These are phyloP conservation scores for Drosophila jambulina DNA, from an alignment of 1,140 invertebrate species.

Conservation along the genomic window DNA sequence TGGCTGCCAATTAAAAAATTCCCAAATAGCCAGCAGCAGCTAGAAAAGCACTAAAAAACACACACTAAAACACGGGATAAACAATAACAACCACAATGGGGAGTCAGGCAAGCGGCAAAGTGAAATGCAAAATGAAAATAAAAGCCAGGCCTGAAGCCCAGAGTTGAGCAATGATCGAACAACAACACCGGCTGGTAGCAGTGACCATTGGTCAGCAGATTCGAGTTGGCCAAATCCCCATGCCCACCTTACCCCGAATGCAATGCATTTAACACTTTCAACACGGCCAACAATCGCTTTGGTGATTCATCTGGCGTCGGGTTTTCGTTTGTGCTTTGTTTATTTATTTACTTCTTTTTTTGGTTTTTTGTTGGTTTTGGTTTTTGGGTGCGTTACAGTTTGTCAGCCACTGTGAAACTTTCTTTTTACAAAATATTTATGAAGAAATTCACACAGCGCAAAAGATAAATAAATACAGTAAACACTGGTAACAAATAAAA, in stretches of 20 bases:
- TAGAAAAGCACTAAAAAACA: constrained; percentile 16
- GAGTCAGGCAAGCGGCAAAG: constrained; percentile 64
- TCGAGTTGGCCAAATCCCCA: constrained; percentile 48
- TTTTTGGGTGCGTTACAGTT: constrained; percentile 75
- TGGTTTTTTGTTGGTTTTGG: constrained; percentile 9
- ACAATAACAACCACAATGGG: constrained; percentile 31
- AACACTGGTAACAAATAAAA: neutral
- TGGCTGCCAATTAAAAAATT: constrained; percentile 65
- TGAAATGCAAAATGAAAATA: constrained; percentile 74
- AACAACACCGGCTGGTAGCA: constrained; percentile 36
- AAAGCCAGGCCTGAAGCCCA: constrained; percentile 30
- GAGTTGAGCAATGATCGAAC: constrained; percentile 61
- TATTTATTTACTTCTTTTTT: constrained; percentile 28
- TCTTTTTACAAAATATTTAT: constrained; percentile 80
- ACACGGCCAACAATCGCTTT: constrained; percentile 50
- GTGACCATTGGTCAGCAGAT: constrained; percentile 61
- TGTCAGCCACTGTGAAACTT: constrained; percentile 73
- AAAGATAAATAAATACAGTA: constrained; percentile 7
- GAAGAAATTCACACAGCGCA: constrained; percentile 59
- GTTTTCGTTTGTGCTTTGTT: constrained; percentile 38
- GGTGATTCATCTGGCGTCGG: constrained; percentile 63
- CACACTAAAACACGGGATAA: neutral
- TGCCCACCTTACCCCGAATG: constrained; percentile 39
- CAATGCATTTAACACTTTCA: constrained; percentile 81
- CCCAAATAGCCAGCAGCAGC: constrained; percentile 19